Conservation (phyloP, 92 coral and sea anemone genomes). For the Parazoanthus swiftii region DNA sequence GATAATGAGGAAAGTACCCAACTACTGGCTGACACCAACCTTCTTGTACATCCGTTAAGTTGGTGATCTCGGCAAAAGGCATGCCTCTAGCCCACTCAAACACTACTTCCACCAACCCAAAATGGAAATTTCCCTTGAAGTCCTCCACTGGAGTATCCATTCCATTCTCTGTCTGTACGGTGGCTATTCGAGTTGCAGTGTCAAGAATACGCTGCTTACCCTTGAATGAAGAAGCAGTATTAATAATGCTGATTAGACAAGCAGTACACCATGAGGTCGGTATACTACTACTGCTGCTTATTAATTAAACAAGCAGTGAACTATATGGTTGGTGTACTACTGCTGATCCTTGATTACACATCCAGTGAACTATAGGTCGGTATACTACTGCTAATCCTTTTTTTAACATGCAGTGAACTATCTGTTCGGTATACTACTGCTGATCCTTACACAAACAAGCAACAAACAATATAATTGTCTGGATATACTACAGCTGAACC, state of each 20-base stretch:
- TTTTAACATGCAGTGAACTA: background rate
- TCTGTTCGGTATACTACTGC: background rate
- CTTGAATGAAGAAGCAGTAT: slow-evolving; percentile 31
- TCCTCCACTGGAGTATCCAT: slow-evolving; percentile 76
- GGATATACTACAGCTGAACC: background rate
- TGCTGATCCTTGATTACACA: background rate
- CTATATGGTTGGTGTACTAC: background rate
- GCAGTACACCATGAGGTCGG: background rate
- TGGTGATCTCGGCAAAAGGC: slow-evolving; percentile 92
- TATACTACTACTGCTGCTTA: background rate
- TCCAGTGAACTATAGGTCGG: background rate
- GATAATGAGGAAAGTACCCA: no score
- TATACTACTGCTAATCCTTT: background rate
- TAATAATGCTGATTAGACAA: no score
- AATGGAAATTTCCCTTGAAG: slow-evolving; percentile 75
- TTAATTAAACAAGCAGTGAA: background rate
- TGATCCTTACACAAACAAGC: no score
- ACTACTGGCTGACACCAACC: slow-evolving; percentile 48
- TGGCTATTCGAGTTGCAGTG: slow-evolving; percentile 72
- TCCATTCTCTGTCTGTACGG: slow-evolving; percentile 74
- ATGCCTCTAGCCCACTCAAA: slow-evolving; percentile 97
- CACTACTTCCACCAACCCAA: slow-evolving; percentile 92
- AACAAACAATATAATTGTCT: no score
- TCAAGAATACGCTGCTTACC: slow-evolving; percentile 79
- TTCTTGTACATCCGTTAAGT: slow-evolving; percentile 95